phyloP scores from a whole-genome alignment of 2,797 vertebrate species.

The Balearica regulorum region DNA sequence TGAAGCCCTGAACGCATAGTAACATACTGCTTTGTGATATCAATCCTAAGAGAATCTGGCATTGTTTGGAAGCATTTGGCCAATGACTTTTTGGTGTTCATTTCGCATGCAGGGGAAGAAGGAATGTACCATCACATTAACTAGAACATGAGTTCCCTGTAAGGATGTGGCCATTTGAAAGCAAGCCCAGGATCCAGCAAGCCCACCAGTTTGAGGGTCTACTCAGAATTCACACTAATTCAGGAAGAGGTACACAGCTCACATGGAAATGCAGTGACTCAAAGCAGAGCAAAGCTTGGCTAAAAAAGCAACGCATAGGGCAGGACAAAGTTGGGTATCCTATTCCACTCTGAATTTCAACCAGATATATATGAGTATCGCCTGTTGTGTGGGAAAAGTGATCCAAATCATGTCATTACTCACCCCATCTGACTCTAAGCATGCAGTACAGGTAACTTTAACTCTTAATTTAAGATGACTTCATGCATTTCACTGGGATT shows the following conservation, averaged over 20 bases:
- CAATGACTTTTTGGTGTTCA: neutral
- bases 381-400: neutral
- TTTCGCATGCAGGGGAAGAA: neutral
- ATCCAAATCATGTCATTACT: neutral
- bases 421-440: neutral
- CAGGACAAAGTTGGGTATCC: neutral
- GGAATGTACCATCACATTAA: neutral
- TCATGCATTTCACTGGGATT: neutral
- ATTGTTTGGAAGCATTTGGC: neutral
- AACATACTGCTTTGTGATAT: neutral
- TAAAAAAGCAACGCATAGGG: neutral
- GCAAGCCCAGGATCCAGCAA: neutral
- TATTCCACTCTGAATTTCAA: neutral
- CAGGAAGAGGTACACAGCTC: neutral
- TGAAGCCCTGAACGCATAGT: neutral
- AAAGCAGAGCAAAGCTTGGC: neutral
- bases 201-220: neutral
- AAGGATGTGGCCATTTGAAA: neutral
- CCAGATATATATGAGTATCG: neutral
- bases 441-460: neutral
- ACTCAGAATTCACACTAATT: neutral
- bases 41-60: neutral
- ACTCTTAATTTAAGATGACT: conserved; percentile 3
- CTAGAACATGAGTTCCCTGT: accelerated
- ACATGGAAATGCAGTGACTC: neutral